Percentiles rank a stretch among this genome's conserved stretches.
These are phyloP conservation scores for Sphaerophoria rueppellii DNA, from an alignment of 2,888 invertebrate genomes.

Conservation along the genomic window DNA sequence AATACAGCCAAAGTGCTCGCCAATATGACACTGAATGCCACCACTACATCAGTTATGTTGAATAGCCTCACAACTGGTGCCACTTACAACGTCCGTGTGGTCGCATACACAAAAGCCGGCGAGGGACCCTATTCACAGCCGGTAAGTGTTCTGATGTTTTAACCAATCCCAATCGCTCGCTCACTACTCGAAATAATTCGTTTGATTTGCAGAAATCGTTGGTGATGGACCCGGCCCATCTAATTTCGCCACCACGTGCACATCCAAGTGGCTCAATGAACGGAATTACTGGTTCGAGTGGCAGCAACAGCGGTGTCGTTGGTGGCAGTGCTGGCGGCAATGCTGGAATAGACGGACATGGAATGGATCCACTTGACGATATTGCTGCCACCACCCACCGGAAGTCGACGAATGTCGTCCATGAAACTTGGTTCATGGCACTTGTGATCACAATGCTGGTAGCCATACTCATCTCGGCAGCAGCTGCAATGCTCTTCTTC, in stretches of 20 bases:
- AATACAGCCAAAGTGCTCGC: conserved; percentile 86
- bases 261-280: conserved; percentile 82
- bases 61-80: conserved; percentile 93
- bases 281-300: conserved; percentile 75
- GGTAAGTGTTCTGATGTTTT: conserved; percentile 82
- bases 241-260: conserved; percentile 82
- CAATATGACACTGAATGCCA: conserved; percentile 93
- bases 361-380: conserved; percentile 78
- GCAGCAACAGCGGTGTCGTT: conserved; percentile 70
- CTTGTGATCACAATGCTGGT: conserved; percentile 80
- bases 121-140: conserved; percentile 93
- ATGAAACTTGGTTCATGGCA: conserved; percentile 82
- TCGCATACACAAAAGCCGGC: conserved; percentile 93
- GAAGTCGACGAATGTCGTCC: conserved; percentile 80
- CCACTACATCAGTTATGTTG: conserved; percentile 94
- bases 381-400: conserved; percentile 80
- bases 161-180: conserved; percentile 15
- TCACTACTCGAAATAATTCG: conserved; percentile 36
- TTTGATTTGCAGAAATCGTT: conserved; percentile 79
- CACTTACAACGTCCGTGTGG: conserved; percentile 93
- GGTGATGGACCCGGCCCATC: conserved; percentile 82
- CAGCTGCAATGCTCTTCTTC: conserved; percentile 81
- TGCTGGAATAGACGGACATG: conserved; percentile 75
- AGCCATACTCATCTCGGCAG: conserved; percentile 79
- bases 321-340: conserved; percentile 72